phyloP scores from a whole-genome alignment of 1,140 invertebrate genomes.

The Sycobia sp. region DNA sequence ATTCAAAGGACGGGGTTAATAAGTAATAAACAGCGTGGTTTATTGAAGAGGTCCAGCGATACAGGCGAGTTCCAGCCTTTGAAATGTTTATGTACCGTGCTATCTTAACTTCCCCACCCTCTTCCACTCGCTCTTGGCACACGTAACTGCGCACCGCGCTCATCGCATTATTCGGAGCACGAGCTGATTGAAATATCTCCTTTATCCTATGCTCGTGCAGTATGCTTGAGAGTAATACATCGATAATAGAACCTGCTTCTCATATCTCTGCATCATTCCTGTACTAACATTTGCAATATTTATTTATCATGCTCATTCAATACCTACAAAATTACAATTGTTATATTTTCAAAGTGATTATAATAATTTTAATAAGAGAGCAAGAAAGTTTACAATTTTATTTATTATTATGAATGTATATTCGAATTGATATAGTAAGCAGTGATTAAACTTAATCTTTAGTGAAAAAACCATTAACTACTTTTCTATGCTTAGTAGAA shows the following conservation, averaged over 20 bases:
- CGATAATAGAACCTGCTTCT: background rate
- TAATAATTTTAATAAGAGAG: too few species aligned
- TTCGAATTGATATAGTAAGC: too few species aligned
- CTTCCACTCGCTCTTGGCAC: background rate
- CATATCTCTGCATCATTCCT: background rate
- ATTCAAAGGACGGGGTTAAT: too few species aligned
- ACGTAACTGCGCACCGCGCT: background rate
- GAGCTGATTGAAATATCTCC: slow-evolving; percentile 5
- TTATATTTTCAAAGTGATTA: too few species aligned
- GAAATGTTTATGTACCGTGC: slow-evolving; percentile 11
- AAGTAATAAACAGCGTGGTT: background rate
- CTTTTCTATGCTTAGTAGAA: too few species aligned
- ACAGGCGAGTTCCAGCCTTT: background rate
- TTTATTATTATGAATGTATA: too few species aligned
- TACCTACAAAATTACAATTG: too few species aligned
- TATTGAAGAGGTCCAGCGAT: slow-evolving; percentile 8
- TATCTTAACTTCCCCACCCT: too few species aligned
- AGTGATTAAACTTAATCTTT: too few species aligned
- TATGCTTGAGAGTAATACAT: background rate
- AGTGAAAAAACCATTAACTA: too few species aligned
- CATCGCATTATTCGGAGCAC: background rate
- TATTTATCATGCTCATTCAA: too few species aligned
- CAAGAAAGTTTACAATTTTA: too few species aligned
- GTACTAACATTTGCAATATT: background rate
- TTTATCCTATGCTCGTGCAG: slow-evolving; percentile 7